Conservation (phyloP, 1,140 invertebrate genomes). For the Drosophila kurseongensis region DNA sequence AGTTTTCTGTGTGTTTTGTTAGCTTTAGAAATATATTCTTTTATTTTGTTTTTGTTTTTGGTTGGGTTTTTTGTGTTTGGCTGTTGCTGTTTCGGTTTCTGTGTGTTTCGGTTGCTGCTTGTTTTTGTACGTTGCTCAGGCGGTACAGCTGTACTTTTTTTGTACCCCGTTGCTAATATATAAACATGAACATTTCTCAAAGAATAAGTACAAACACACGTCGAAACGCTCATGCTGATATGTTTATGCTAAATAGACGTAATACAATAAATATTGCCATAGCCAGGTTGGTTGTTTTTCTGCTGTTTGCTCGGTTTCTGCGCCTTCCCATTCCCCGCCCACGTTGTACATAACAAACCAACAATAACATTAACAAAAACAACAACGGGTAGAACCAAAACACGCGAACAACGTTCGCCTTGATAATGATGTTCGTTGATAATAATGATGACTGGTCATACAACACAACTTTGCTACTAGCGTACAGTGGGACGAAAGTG, state of each 20-base stretch:
- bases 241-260: constrained; percentile 79
- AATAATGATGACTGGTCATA: constrained; percentile 75
- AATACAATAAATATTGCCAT: constrained; percentile 74
- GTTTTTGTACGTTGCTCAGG: constrained; percentile 58
- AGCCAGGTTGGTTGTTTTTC: constrained; percentile 58
- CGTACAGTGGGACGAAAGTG: constrained; percentile 44
- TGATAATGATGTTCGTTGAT: constrained; percentile 74
- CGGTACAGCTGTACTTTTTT: constrained; percentile 68
- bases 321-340: constrained; percentile 15
- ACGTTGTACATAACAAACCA: constrained; percentile 23
- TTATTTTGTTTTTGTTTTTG: constrained; percentile 25
- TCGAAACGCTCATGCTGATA: constrained; percentile 26
- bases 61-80: constrained; percentile 31
- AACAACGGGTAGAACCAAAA: constrained; percentile 53
- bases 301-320: constrained; percentile 41
- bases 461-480: constrained; percentile 62
- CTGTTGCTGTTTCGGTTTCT: constrained; percentile 22
- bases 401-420: constrained; percentile 66
- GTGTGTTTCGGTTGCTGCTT: constrained; percentile 17
- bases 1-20: constrained; percentile 80
- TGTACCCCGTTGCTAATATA: constrained; percentile 41
- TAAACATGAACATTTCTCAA: constrained; percentile 41
- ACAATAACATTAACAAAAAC: constrained; percentile 53
- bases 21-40: constrained; percentile 76
- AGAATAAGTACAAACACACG: constrained; percentile 36